These are phyloP conservation scores for Zygaena filipendulae DNA, from an alignment of 2,888 invertebrate species.

Conservation along the genomic window DNA sequence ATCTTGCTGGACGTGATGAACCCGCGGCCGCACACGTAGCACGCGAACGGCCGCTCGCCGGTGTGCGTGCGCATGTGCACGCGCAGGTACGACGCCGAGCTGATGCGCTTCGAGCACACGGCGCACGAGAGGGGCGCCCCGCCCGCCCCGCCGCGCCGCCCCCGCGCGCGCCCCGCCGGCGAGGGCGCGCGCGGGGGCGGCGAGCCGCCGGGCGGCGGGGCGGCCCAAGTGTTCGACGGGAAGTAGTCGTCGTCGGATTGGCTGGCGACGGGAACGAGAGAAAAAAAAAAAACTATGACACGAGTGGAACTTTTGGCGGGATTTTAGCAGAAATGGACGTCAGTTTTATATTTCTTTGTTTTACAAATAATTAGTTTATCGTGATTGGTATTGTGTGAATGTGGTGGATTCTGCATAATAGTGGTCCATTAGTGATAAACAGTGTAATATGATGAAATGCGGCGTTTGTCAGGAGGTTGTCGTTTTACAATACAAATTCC, in stretches of 20 bases:
- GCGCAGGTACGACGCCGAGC: slow-evolving; percentile 37
- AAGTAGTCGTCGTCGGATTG: slow-evolving; percentile 48
- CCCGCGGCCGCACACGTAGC: slow-evolving; percentile 37
- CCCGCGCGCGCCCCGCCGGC: neutral
- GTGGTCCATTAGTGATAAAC: no score
- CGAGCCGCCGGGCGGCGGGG: slow-evolving; percentile 21
- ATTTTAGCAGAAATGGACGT: no score
- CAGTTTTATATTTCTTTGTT: no score
- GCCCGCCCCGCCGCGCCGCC: slow-evolving; percentile 7
- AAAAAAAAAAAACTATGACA: neutral
- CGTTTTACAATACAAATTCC: no score
- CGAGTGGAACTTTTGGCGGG: neutral
- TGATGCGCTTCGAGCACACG: slow-evolving; percentile 38
- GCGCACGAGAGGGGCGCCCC: slow-evolving; percentile 24
- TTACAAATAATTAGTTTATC: no score
- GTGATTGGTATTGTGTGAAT: no score
- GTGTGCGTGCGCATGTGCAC: slow-evolving; percentile 52
- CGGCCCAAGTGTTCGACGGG: slow-evolving; percentile 47
- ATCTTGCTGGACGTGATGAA: slow-evolving; percentile 56
- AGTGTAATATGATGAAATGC: no score
- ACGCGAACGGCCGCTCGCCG: slow-evolving; percentile 47
- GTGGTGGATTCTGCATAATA: no score
- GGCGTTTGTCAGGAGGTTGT: no score
- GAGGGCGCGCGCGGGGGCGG: slow-evolving; percentile 14
- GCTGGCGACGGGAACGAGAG: no score